phyloP scores from a whole-genome alignment of 2,888 invertebrate species.

The Blera fallax region DNA sequence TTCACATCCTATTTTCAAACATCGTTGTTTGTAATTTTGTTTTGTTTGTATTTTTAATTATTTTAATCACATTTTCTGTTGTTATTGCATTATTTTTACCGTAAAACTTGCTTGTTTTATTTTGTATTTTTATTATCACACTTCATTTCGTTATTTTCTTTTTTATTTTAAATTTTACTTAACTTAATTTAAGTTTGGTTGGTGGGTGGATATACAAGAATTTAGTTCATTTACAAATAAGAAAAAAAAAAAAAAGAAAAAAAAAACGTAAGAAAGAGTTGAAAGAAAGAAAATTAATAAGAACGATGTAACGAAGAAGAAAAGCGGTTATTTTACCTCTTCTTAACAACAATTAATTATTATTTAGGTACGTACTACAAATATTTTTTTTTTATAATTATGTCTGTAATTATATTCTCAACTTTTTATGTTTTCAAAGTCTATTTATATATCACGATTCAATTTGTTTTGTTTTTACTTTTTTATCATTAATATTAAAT shows the following conservation, averaged over 20 bases:
- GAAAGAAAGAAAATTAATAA: neutral
- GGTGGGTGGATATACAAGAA: conserved; percentile 72
- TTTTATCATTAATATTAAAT: conserved; percentile 66
- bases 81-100: conserved; percentile 53
- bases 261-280: neutral
- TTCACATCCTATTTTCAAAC: conserved; percentile 9
- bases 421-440: conserved; percentile 63
- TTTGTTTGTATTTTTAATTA: conserved; percentile 21
- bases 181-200: conserved; percentile 68
- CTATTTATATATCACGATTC: conserved; percentile 73
- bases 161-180: conserved; percentile 43
- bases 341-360: conserved; percentile 61
- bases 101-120: conserved; percentile 46
- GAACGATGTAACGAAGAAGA: conserved; percentile 62
- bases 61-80: conserved; percentile 60
- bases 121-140: conserved; percentile 57
- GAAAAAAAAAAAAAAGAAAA: neutral
- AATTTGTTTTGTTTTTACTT: conserved; percentile 64
- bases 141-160: conserved; percentile 61
- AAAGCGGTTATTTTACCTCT: conserved; percentile 23
- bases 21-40: neutral
- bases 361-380: conserved; percentile 68
- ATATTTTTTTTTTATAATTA: conserved; percentile 52
- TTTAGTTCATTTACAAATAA: conserved; percentile 61
- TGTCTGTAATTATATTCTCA: conserved; percentile 47